Evolutionary conservation across 2,797 vertebrate species (phyloP).

Genomic region (Paedocypris micromegethes): DNA sequence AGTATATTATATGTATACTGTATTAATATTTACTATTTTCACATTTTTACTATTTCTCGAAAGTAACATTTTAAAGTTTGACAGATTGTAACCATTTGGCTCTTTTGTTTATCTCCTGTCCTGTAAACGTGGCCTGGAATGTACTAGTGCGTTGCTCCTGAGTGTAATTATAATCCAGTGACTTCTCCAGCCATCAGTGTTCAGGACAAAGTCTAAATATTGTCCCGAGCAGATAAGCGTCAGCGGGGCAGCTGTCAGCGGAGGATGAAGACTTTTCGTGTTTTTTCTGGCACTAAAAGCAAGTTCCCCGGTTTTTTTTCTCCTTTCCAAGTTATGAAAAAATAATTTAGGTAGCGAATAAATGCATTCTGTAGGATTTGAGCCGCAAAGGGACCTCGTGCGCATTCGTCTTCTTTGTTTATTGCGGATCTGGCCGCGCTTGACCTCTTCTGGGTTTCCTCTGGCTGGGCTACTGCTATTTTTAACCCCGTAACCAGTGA

Average conservation of each 20-base stretch:
- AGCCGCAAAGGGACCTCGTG: not conserved
- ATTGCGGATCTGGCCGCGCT: not conserved
- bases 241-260: slow-evolving; percentile 18
- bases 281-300: slow-evolving; percentile 17
- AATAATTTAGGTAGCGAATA: slow-evolving; percentile 13
- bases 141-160: slow-evolving; percentile 16
- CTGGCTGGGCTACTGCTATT: not conserved
- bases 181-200: slow-evolving; percentile 28
- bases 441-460: slow-evolving; percentile 6
- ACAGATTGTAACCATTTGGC: too few relatives aligned
- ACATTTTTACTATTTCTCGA: too few relatives aligned
- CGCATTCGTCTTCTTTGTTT: slow-evolving; percentile 8
- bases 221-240: slow-evolving; percentile 33
- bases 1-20: too few relatives aligned
- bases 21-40: too few relatives aligned
- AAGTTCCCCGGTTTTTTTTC: slow-evolving; percentile 7
- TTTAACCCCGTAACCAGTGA: not conserved
- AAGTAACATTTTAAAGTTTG: too few relatives aligned
- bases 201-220: slow-evolving; percentile 32
- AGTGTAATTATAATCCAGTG: slow-evolving; percentile 32
- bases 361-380: slow-evolving; percentile 14
- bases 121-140: slow-evolving; percentile 8
- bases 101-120: not conserved
- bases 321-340: slow-evolving; percentile 20
- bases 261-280: slow-evolving; percentile 9